Percentiles rank a stretch among this genome's conserved stretches.
These are phyloP conservation scores for Cryptocephalus primarius DNA, from an alignment of 2,888 invertebrate species.

Conservation along the genomic window DNA sequence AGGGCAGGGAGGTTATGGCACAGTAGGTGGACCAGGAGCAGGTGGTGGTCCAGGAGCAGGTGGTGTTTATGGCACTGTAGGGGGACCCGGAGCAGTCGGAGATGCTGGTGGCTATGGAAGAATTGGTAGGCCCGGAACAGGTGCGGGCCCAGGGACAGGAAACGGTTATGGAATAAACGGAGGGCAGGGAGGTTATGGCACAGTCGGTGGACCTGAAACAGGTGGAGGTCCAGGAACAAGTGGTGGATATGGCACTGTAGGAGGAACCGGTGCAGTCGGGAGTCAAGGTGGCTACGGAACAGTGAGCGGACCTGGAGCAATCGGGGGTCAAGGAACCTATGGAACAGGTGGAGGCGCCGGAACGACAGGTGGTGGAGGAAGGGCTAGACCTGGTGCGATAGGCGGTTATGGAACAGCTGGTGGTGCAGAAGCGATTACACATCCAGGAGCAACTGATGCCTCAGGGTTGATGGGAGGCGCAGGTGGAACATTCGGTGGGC, in stretches of 20 bases:
- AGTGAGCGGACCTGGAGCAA: conserved; percentile 2
- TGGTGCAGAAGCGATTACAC: conserved; percentile 3
- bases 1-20: too few relatives aligned
- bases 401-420: conserved; percentile 1
- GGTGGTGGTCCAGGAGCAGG: neutral
- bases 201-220: neutral
- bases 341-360: conserved; percentile 1
- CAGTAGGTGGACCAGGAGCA: neutral
- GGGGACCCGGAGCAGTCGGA: neutral
- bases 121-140: neutral
- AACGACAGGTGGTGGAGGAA: conserved; percentile 4
- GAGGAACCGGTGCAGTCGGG: neutral
- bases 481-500: conserved; percentile 10
- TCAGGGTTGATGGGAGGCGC: conserved; percentile 3
- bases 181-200: neutral
- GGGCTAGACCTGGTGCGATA: conserved; percentile 10
- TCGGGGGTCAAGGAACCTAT: conserved; percentile 7
- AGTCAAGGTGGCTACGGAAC: neutral
- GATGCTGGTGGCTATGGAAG: neutral
- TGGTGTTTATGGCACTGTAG: neutral
- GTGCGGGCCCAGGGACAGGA: neutral
- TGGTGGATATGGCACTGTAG: neutral
- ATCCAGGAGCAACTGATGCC: conserved; percentile 7
- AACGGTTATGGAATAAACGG: neutral
- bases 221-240: neutral